phyloP scores from a whole-genome alignment of 2,888 invertebrate species.

The Hanleya hanleyi region DNA sequence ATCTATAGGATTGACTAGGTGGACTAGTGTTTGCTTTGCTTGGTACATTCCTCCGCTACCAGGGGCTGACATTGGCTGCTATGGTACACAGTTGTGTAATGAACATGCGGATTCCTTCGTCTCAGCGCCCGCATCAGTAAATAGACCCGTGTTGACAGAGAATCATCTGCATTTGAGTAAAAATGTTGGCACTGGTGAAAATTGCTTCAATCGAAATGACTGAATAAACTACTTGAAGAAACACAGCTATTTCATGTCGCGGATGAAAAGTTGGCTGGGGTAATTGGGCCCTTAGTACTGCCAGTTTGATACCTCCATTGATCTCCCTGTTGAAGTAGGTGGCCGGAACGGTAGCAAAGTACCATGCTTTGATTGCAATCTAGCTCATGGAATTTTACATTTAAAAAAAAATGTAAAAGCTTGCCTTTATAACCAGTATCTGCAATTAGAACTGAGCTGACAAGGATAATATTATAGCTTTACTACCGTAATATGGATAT shows the following conservation, averaged over 20 bases:
- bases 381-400: no score
- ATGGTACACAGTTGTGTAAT: neutral
- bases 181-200: neutral
- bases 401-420: no score
- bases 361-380: no score
- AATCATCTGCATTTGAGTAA: slow-evolving; percentile 4
- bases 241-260: neutral
- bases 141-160: neutral
- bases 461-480: no score
- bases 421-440: no score
- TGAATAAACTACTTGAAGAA: slow-evolving; percentile 3
- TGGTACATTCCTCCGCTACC: neutral
- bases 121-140: neutral
- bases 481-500: no score
- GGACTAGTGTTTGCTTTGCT: slow-evolving; percentile 1
- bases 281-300: neutral
- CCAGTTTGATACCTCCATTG: neutral
- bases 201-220: slow-evolving; percentile 5
- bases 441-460: no score
- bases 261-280: neutral
- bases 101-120: neutral
- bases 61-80: neutral
- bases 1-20: neutral
- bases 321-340: no score
- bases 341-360: no score